Percentiles rank a stretch among this genome's conserved stretches.
Conservation (phyloP, 2,113 vertebrate genomes). For the Onychostoma macrolepis region DNA sequence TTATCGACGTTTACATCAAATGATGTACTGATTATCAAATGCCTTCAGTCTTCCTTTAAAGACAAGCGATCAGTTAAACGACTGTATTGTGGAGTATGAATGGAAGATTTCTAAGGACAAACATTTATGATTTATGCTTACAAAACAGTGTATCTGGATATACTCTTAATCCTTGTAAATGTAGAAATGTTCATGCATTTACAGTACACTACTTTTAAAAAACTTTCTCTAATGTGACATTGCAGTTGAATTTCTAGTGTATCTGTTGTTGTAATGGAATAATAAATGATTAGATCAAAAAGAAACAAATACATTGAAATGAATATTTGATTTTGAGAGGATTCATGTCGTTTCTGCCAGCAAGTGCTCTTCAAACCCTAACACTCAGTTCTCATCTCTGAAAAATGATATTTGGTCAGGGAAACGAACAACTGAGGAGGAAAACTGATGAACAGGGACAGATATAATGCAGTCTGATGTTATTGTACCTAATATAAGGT, state of each 20-base stretch:
- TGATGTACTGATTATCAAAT: slow-evolving; percentile 12
- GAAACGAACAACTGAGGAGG: background rate
- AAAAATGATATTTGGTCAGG: background rate
- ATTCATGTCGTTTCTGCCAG: background rate
- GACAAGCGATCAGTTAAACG: background rate
- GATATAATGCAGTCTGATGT: slow-evolving; percentile 82
- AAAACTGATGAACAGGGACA: slow-evolving; percentile 60
- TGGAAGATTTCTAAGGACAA: slow-evolving; percentile 2
- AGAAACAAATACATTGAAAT: background rate
- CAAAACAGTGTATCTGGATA: background rate
- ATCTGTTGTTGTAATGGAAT: background rate
- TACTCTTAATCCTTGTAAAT: background rate
- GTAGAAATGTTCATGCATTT: background rate
- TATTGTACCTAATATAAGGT: slow-evolving; percentile 99
- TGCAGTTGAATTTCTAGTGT: background rate
- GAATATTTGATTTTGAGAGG: background rate
- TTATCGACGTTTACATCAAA: slow-evolving; percentile 11
- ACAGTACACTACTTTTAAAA: background rate
- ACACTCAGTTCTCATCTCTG: background rate
- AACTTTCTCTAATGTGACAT: background rate
- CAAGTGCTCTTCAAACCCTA: slow-evolving; percentile 14
- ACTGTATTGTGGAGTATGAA: background rate
- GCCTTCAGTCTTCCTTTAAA: slow-evolving; percentile 1
- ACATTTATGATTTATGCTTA: background rate
- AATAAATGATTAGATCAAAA: background rate